These are phyloP conservation scores for Drosophila chauvacae DNA, from an alignment of 1,140 invertebrate species.

Conservation along the genomic window DNA sequence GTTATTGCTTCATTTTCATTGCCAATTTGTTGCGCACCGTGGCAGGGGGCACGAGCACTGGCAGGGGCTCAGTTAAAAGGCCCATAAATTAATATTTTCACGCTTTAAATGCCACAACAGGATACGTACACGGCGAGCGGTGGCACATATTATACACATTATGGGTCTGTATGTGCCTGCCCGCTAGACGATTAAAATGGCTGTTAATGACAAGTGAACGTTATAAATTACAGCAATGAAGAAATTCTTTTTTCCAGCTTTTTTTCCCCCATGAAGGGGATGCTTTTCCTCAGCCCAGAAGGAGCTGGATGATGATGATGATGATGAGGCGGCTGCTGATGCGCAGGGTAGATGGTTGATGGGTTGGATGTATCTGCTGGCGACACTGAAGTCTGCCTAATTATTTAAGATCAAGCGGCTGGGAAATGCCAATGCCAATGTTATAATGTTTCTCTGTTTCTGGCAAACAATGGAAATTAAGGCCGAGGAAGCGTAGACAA, in stretches of 20 bases:
- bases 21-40: constrained; percentile 43
- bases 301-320: background rate
- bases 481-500: constrained; percentile 33
- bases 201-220: constrained; percentile 82
- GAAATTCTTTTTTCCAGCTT: constrained; percentile 54
- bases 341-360: constrained; percentile 20
- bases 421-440: constrained; percentile 56
- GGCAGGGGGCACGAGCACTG: background rate
- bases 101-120: constrained; percentile 72
- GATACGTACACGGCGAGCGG: background rate
- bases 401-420: constrained; percentile 76
- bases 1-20: constrained; percentile 62
- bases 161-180: constrained; percentile 26
- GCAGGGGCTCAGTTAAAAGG: constrained; percentile 63
- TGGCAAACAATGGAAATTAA: constrained; percentile 77
- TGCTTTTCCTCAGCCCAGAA: background rate
- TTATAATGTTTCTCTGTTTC: constrained; percentile 5
- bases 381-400: constrained; percentile 74
- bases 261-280: constrained; percentile 3
- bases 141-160: constrained; percentile 28
- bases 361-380: constrained; percentile 57
- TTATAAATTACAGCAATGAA: constrained; percentile 82
- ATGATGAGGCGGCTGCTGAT: background rate
- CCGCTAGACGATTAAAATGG: constrained; percentile 76
- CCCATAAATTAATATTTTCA: constrained; percentile 80